phyloP scores from a whole-genome alignment of 2,113 vertebrate species.

The Planiliza haematocheilus region DNA sequence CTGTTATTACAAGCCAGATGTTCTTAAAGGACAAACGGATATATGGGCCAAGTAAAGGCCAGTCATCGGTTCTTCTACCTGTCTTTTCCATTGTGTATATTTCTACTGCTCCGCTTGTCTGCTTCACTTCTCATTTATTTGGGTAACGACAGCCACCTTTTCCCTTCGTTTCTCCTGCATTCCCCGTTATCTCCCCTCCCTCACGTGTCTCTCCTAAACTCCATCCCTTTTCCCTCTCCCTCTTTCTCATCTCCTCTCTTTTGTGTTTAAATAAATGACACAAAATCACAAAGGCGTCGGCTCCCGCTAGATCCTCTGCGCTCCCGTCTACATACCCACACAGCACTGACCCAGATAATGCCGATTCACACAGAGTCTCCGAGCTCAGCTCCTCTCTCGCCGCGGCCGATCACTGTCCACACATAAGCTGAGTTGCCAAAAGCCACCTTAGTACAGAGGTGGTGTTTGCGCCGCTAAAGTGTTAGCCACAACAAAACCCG shows the following conservation, averaged over 20 bases:
- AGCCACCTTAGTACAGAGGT: conserved; percentile 30
- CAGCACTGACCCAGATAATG: conserved; percentile 76
- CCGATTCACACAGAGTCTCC: conserved; percentile 53
- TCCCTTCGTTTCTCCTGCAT: conserved; percentile 42
- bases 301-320: conserved; percentile 52
- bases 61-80: conserved; percentile 32
- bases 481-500: conserved; percentile 23
- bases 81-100: conserved; percentile 21
- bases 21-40: conserved; percentile 68
- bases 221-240: conserved; percentile 50
- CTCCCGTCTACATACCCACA: conserved; percentile 58
- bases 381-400: conserved; percentile 34
- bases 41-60: conserved; percentile 37
- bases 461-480: neutral
- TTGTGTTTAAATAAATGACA: conserved; percentile 72
- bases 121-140: conserved; percentile 51
- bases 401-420: conserved; percentile 34
- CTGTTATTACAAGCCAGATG: conserved; percentile 65
- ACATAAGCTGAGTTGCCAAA: conserved; percentile 38
- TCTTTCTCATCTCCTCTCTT: conserved; percentile 55
- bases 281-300: conserved; percentile 71
- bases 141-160: conserved; percentile 46
- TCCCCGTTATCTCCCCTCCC: conserved; percentile 54
- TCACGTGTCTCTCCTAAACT: conserved; percentile 49
- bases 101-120: conserved; percentile 17